These are phyloP conservation scores for Drosophila sechellia DNA, from an alignment of 1,140 invertebrate species.

Conservation along the genomic window DNA sequence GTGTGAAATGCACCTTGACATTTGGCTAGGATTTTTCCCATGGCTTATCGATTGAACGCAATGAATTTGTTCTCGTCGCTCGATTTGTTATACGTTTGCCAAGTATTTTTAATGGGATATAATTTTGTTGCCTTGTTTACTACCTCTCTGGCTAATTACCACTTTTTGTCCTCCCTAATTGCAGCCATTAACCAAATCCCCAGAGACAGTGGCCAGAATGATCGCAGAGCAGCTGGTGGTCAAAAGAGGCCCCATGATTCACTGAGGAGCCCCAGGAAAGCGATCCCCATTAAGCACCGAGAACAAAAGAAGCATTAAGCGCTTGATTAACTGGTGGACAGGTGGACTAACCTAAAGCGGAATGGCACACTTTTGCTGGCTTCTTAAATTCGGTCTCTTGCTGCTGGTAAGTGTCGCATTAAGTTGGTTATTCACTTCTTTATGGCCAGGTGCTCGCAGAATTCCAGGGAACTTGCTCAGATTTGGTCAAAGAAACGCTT, in stretches of 20 bases:
- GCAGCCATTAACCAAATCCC: slow-evolving; percentile 62
- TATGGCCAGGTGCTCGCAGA: slow-evolving; percentile 26
- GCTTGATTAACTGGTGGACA: slow-evolving; percentile 47
- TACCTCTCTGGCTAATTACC: slow-evolving; percentile 46
- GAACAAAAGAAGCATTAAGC: slow-evolving; percentile 49
- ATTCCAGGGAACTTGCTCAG: slow-evolving; percentile 32
- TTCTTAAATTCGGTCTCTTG: slow-evolving; percentile 69
- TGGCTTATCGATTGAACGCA: slow-evolving; percentile 51
- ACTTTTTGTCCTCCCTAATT: slow-evolving; percentile 67
- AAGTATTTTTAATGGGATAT: slow-evolving; percentile 32
- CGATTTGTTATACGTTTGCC: slow-evolving; percentile 39
- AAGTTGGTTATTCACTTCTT: slow-evolving; percentile 23
- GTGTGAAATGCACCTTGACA: slow-evolving; percentile 84
- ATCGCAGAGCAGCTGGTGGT: slow-evolving; percentile 53
- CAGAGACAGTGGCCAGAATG: slow-evolving; percentile 34
- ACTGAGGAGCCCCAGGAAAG: slow-evolving; percentile 49
- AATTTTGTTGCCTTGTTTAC: slow-evolving; percentile 4
- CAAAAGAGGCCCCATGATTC: slow-evolving; percentile 63
- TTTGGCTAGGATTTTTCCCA: slow-evolving; percentile 59
- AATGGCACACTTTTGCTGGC: slow-evolving; percentile 82
- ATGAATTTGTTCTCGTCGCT: slow-evolving; percentile 29
- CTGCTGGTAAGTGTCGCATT: slow-evolving; percentile 70
- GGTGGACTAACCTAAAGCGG: slow-evolving; percentile 35
- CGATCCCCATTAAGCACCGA: slow-evolving; percentile 56
- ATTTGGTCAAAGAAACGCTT: slow-evolving; percentile 2